Evolutionary conservation across 1,140 invertebrate genomes (phyloP).

Genomic region (Anoplolepis gracilipes): DNA sequence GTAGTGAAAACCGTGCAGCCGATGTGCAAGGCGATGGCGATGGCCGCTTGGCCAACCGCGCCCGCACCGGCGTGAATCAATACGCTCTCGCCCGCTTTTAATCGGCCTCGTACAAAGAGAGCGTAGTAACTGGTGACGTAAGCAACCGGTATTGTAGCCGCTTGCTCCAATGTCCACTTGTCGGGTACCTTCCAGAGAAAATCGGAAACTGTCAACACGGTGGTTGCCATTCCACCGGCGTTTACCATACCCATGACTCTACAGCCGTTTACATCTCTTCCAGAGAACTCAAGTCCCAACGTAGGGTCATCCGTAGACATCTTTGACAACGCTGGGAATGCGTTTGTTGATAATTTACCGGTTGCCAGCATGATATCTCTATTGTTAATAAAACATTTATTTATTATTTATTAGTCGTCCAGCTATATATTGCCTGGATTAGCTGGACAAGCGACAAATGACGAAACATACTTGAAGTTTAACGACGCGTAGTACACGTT

Average conservation of each 20-base stretch:
- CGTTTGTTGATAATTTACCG: conserved; percentile 97
- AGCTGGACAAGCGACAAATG: background rate
- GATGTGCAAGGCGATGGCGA: conserved; percentile 95
- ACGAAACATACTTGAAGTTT: conserved; percentile 90
- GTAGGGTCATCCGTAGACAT: conserved; percentile 96
- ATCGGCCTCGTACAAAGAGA: conserved; percentile 92
- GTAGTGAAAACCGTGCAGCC: conserved; percentile 95
- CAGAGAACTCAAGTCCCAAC: conserved; percentile 97
- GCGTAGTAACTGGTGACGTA: conserved; percentile 98
- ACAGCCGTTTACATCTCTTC: conserved; percentile 90
- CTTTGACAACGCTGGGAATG: conserved; percentile 90
- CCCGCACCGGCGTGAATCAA: conserved; percentile 98
- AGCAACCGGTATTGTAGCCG: conserved; percentile 97
- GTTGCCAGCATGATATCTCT: conserved; percentile 98
- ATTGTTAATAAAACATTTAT: conserved; percentile 28
- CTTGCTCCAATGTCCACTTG: conserved; percentile 95
- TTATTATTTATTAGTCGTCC: background rate
- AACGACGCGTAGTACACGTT: conserved; percentile 96
- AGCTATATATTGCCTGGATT: too few relatives aligned
- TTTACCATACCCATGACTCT: conserved; percentile 97
- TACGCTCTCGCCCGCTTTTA: conserved; percentile 93
- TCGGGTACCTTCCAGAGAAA: conserved; percentile 97
- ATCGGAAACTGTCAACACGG: conserved; percentile 92
- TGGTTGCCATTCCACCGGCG: conserved; percentile 95
- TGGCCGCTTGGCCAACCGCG: conserved; percentile 98